Percentiles rank a stretch among this genome's conserved stretches.
Evolutionary conservation across 2,113 vertebrate genomes (phyloP).

Genomic region (Beaufortia kweichowensis): DNA sequence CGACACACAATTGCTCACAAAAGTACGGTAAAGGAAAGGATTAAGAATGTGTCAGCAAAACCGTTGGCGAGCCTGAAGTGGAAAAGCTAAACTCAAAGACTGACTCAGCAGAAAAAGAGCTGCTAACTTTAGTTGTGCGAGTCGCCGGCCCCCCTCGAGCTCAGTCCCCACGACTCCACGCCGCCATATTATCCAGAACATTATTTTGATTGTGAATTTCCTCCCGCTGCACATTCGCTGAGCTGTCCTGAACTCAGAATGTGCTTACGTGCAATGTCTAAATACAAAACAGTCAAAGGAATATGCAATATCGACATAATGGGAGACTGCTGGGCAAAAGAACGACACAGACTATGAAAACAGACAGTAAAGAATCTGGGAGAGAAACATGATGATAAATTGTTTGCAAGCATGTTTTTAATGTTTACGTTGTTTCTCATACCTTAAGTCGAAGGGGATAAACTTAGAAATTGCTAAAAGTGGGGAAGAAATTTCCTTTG

Average conservation of each 20-base stretch:
- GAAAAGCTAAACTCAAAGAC: slow-evolving; percentile 48
- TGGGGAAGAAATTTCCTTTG: no score
- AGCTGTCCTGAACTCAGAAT: slow-evolving; percentile 33
- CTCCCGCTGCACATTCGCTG: slow-evolving; percentile 43
- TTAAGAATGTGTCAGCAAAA: slow-evolving; percentile 41
- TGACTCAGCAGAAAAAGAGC: slow-evolving; percentile 42
- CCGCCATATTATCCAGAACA: slow-evolving; percentile 35
- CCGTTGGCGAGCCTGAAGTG: slow-evolving; percentile 27
- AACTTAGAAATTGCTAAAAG: no score
- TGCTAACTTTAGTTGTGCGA: slow-evolving; percentile 47
- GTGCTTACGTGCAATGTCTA: slow-evolving; percentile 48
- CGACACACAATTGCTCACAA: slow-evolving; percentile 33
- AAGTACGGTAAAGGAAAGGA: slow-evolving; percentile 27
- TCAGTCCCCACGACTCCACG: not conserved
- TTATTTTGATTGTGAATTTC: slow-evolving; percentile 46
- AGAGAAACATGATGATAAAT: slow-evolving; percentile 9
- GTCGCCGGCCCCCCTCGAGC: slow-evolving; percentile 4
- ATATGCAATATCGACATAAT: slow-evolving; percentile 40
- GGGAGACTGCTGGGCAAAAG: slow-evolving; percentile 26
- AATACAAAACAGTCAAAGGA: slow-evolving; percentile 42
- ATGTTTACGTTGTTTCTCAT: slow-evolving; percentile 11
- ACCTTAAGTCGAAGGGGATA: no score
- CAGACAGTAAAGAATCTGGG: slow-evolving; percentile 4
- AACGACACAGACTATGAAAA: slow-evolving; percentile 18
- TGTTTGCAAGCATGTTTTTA: not conserved